Conservation (phyloP, 2,797 vertebrate species). For the Ceryle rudis region DNA sequence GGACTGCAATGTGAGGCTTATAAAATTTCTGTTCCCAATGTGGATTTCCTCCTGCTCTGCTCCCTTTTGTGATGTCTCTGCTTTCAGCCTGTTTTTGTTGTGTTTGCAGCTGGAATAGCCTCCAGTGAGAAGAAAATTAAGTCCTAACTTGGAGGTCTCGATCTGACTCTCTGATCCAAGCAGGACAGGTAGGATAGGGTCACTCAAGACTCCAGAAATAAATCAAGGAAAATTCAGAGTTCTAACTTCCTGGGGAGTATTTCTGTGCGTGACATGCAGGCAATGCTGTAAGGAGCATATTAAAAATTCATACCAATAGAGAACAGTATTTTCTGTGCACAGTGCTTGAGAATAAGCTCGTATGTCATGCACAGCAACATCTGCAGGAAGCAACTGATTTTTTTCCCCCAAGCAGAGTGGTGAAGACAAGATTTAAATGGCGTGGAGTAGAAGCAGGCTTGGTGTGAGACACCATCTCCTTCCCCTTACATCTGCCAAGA, state of each 20-base stretch:
- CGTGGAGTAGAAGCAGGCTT: not conserved
- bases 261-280: not conserved
- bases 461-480: not conserved
- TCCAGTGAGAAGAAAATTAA: not conserved
- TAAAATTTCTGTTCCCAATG: not conserved
- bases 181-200: not conserved
- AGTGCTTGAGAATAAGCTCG: not conserved
- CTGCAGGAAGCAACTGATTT: not conserved
- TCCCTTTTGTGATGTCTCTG: not conserved
- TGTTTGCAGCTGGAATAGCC: not conserved
- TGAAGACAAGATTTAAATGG: not conserved
- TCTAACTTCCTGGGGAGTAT: not conserved
- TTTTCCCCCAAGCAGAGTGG: not conserved
- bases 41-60: not conserved
- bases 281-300: not conserved
- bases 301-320: constrained; percentile 47
- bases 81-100: not conserved
- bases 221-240: not conserved
- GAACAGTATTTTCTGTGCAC: not conserved
- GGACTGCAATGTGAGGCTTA: not conserved
- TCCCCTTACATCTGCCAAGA: not conserved
- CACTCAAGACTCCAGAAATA: not conserved
- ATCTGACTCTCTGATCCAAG: not conserved
- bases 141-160: not conserved
- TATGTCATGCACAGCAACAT: not conserved